Percentiles rank a stretch among this genome's conserved stretches.
Conservation (phyloP, 2,797 vertebrate species). For the Podargus strigoides region DNA sequence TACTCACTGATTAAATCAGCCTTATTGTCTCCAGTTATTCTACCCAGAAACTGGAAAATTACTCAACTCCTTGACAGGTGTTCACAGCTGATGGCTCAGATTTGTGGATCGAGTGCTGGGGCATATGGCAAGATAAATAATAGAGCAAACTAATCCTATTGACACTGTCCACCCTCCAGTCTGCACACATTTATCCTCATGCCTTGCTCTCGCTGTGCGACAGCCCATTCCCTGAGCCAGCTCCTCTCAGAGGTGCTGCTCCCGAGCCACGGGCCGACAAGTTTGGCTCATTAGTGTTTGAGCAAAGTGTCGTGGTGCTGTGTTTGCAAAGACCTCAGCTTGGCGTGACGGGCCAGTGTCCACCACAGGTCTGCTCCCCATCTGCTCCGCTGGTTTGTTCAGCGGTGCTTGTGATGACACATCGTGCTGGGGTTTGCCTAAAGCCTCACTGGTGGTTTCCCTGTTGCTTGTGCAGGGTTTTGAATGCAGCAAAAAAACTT, state of each 20-base stretch:
- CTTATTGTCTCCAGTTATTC: neutral
- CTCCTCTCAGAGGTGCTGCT: neutral
- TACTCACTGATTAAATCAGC: neutral
- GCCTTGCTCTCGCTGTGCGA: accelerated
- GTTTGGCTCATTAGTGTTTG: neutral
- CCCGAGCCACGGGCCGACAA: accelerated
- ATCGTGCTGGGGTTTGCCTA: neutral
- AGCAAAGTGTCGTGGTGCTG: accelerated
- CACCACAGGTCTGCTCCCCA: neutral
- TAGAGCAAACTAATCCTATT: neutral
- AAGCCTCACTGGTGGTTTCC: neutral
- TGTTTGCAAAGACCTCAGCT: neutral
- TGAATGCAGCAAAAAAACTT: neutral
- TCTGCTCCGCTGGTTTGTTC: neutral
- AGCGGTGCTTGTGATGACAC: no score
- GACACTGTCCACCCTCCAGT: neutral
- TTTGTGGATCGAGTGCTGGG: neutral
- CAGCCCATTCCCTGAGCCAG: neutral
- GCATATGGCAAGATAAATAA: neutral
- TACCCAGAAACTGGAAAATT: neutral
- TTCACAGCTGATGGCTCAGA: conserved; percentile 7
- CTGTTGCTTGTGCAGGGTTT: neutral
- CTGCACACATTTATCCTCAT: neutral
- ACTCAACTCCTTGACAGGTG: neutral
- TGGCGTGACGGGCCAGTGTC: accelerated